These are phyloP conservation scores for Triplophysa bombifrons DNA, from an alignment of 2,797 vertebrate genomes.

Conservation along the genomic window DNA sequence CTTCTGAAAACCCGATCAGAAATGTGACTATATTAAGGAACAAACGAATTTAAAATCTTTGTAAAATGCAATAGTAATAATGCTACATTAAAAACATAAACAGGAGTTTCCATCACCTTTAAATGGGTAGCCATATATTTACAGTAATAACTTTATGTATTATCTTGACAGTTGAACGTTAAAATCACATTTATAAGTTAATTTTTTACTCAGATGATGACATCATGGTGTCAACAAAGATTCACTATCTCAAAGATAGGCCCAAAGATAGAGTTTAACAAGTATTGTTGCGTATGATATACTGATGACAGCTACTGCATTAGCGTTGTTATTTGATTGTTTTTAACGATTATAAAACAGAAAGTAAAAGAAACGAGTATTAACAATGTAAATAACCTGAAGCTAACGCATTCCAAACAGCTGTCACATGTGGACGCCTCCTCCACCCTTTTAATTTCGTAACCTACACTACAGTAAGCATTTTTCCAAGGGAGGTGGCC, in stretches of 20 bases:
- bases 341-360: not conserved
- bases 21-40: not conserved
- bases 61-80: no score
- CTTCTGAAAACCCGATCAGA: not conserved
- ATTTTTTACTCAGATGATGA: not conserved
- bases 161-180: not conserved
- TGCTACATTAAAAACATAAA: no score
- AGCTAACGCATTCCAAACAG: not conserved
- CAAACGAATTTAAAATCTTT: no score
- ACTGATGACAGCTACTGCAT: not conserved
- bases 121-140: no score
- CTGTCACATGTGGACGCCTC: conserved; percentile 44
- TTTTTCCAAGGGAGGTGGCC: conserved; percentile 4
- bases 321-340: not conserved
- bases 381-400: not conserved
- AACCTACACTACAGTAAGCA: conserved; percentile 9
- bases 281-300: not conserved
- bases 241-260: not conserved
- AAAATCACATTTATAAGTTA: not conserved
- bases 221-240: not conserved
- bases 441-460: conserved; percentile 42
- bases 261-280: not conserved
- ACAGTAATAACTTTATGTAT: no score
- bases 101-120: no score
- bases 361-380: not conserved